Conservation (phyloP, 1,140 invertebrate genomes). For the Pinna nobilis region DNA sequence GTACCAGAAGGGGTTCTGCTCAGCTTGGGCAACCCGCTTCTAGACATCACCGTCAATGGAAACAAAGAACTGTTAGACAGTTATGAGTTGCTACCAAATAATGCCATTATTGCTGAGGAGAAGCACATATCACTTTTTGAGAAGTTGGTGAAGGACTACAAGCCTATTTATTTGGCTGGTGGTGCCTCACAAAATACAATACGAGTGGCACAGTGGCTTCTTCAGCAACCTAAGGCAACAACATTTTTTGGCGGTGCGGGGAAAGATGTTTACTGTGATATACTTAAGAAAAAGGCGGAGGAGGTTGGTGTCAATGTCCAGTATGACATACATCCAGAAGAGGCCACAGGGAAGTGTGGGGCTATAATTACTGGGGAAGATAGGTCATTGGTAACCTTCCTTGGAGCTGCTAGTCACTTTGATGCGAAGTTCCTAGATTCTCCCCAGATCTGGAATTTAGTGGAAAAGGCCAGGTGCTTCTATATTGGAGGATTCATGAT, state of each 20-base stretch:
- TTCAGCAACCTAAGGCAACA: slow-evolving; percentile 83
- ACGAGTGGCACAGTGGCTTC: slow-evolving; percentile 94
- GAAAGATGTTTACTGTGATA: slow-evolving; percentile 91
- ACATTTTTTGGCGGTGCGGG: slow-evolving; percentile 97
- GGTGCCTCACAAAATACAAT: slow-evolving; percentile 97
- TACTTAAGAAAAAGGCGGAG: slow-evolving; percentile 87
- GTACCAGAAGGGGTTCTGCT: slow-evolving; percentile 81
- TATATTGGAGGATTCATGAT: slow-evolving; percentile 98
- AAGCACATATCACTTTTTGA: slow-evolving; percentile 80
- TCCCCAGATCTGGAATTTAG: slow-evolving; percentile 83
- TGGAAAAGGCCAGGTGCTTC: slow-evolving; percentile 88
- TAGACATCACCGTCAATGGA: slow-evolving; percentile 93
- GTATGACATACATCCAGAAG: slow-evolving; percentile 80
- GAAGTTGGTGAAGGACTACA: slow-evolving; percentile 72
- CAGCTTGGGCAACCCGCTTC: slow-evolving; percentile 95
- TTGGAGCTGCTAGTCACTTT: slow-evolving; percentile 95
- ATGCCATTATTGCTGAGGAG: slow-evolving; percentile 95
- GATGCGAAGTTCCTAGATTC: slow-evolving; percentile 88
- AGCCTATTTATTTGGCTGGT: slow-evolving; percentile 93
- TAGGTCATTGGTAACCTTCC: slow-evolving; percentile 93
- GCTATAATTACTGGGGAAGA: slow-evolving; percentile 81
- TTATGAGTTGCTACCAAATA: slow-evolving; percentile 90
- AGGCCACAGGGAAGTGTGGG: slow-evolving; percentile 86
- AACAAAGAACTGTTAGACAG: slow-evolving; percentile 83
- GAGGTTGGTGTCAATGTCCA: slow-evolving; percentile 90